Base-by-base conservation (phyloP, 2,888 invertebrate genomes). In the Baronia brevicornis region DNA sequence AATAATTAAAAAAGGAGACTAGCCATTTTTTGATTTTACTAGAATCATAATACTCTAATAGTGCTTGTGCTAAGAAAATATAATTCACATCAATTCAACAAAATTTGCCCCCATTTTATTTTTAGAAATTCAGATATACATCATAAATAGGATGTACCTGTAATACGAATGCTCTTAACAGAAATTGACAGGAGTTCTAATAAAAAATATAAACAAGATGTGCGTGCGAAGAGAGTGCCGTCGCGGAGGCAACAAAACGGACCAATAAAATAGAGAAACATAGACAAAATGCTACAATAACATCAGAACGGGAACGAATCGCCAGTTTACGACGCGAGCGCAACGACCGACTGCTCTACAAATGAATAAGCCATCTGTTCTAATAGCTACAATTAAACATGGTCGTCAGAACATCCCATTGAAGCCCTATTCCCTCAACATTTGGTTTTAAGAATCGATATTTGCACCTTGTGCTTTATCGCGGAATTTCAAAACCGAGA, bases 361-460 rank as follows among this genome's bases (percentile, higher is more conserved):
- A 82, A 82, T 84, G 84, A 82, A 82, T 82, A 84, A 82, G 84
- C 82, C 80, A 84, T 84, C 82, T 80, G 80, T 71, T 75, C 79
- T 80, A 82, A 84, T 84, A 71, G 84, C 64, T 58, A 69, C 82
- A 82, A 82, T 84, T 82, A 84, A 84, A 80, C 80, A 79, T 73
- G 74, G 67, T 69, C 66, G 71, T 67, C 63, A 60, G 60, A 60
- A 60, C 56, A 52, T 48, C 46, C 48, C 39, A 51, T 44, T 55
- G 53, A 38, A 55, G 54, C 57, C 60, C 66, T 51, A 52, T 51
- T 73, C 64, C 62, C 60, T 60, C 54, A 56, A 56, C 59, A 59
- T 64, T 70, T 52, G 62, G 63, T 61, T 68, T 56, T 59, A 71
- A 73, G 73, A 68, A 60, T 51, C 48, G 48, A 54, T 55, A 62